These are phyloP conservation scores for Poeciliopsis paucimaculata DNA, from an alignment of 2,797 vertebrate genomes.

Conservation along the genomic window DNA sequence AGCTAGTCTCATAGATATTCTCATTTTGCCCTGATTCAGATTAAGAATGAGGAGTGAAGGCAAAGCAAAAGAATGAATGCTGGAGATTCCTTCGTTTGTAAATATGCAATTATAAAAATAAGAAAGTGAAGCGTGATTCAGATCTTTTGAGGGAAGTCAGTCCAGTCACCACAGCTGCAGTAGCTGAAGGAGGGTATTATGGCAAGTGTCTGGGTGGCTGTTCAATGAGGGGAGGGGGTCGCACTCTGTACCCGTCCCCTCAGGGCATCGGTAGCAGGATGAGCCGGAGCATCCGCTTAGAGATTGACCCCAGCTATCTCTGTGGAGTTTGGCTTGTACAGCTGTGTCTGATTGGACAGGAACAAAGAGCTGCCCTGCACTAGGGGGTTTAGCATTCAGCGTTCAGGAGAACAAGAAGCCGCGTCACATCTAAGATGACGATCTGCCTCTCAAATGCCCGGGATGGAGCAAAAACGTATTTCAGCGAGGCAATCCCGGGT, in stretches of 20 bases:
- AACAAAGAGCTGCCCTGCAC: conserved; percentile 68
- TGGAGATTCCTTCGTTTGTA: background rate
- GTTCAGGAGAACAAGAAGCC: conserved; percentile 44
- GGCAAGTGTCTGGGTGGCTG: conserved; percentile 73
- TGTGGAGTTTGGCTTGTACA: conserved; percentile 77
- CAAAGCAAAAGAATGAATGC: background rate
- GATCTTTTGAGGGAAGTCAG: conserved; percentile 16
- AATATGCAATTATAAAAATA: background rate
- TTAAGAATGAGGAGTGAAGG: background rate
- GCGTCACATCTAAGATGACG: background rate
- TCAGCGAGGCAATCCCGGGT: background rate
- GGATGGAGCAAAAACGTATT: background rate
- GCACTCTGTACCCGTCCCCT: conserved; percentile 71
- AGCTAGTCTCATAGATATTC: conserved; percentile 41
- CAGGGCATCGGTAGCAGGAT: conserved; percentile 80
- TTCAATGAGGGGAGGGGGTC: conserved; percentile 62
- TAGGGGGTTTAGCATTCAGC: conserved; percentile 63
- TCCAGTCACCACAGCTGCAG: conserved; percentile 17
- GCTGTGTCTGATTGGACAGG: conserved; percentile 80
- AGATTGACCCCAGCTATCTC: conserved; percentile 78
- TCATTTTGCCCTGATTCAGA: conserved; percentile 4
- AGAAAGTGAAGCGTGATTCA: conserved; percentile 33
- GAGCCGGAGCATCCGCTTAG: conserved; percentile 72
- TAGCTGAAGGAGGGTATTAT: conserved; percentile 72
- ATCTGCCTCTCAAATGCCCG: background rate